These are phyloP conservation scores for Salpingus planirostris DNA, from an alignment of 2,888 invertebrate genomes.

Conservation along the genomic window DNA sequence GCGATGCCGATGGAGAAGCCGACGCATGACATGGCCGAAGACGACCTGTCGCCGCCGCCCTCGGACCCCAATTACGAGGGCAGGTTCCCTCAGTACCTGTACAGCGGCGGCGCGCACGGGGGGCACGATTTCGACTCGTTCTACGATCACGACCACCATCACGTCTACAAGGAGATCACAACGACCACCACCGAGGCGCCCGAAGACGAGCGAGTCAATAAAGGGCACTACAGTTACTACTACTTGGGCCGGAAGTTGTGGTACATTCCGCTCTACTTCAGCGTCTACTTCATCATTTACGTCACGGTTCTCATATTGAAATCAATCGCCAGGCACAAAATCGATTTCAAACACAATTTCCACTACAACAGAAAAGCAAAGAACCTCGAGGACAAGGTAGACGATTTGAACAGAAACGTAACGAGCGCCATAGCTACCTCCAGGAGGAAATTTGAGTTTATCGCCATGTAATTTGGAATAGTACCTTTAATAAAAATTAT, in stretches of 20 bases:
- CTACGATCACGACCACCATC: slow-evolving; percentile 38
- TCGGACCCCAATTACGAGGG: slow-evolving; percentile 14
- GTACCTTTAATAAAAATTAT: no score
- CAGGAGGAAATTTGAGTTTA: slow-evolving; percentile 21
- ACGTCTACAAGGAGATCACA: slow-evolving; percentile 38
- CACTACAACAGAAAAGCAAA: slow-evolving; percentile 14
- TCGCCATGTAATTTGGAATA: slow-evolving; percentile 27
- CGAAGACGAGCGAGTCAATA: slow-evolving; percentile 51
- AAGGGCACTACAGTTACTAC: slow-evolving; percentile 60
- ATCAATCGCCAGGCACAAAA: slow-evolving; percentile 64
- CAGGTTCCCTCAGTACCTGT: slow-evolving; percentile 35
- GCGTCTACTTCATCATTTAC: slow-evolving; percentile 61
- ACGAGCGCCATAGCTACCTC: slow-evolving; percentile 20
- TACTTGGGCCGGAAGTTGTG: slow-evolving; percentile 66
- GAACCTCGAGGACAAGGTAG: slow-evolving; percentile 18
- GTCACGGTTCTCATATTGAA: slow-evolving; percentile 63
- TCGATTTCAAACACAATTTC: slow-evolving; percentile 48
- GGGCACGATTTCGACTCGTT: slow-evolving; percentile 25
- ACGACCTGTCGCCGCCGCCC: slow-evolving; percentile 40
- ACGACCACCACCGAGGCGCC: slow-evolving; percentile 43
- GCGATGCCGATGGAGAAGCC: slow-evolving; percentile 21
- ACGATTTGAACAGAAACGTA: slow-evolving; percentile 27
- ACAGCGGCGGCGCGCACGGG: slow-evolving; percentile 21
- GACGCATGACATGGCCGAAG: slow-evolving; percentile 30
- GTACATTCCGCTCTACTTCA: slow-evolving; percentile 68